Base-by-base conservation (phyloP, 2,888 invertebrate species). In the Nymphalis c-album region DNA sequence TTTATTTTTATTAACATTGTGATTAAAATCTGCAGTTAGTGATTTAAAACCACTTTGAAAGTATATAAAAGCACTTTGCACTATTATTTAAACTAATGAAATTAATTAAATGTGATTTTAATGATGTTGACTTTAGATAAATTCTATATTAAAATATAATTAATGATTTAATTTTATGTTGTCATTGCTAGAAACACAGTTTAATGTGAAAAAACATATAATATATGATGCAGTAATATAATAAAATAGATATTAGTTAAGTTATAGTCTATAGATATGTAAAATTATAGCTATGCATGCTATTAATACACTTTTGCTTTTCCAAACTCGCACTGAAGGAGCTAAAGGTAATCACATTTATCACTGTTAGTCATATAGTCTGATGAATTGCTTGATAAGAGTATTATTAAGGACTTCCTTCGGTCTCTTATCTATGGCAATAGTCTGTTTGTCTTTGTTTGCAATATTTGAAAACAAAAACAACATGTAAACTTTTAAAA, bases 261-360 rank as follows among this genome's bases (percentile, higher is more conserved):
- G 50, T 18, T 20, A 10, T 18, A 20, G 18, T 20, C 10, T 20
- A 50, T 20, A 40, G 13, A 40, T 40, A 13, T 20, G 48, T 18
- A 50, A 50, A 50, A 18, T 18, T n/a, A 50, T 50, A 50, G n/a
- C 7, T 20, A 58, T 73, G 77, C 80, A 78, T 80, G 75, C 73
- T 69, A 86, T 77, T 87, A 88, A 89, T 82, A 78, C 78, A 78
- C 80, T 77, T 86, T 85, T 86, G 82, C 82, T 87, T 89, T 84
- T 70, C 51, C 70, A 67, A 78, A 78, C 78, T 76, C 73, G 80
- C 89, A 87, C 88, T 77, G 80, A 84, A 91, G 91, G 91, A 91
- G 80, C 80, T 91, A 69, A 91, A 91, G 91, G 91, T 91, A 91
- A 90, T 46, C 48, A 53, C 62, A 68, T 62, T 68, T 51, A 51